Conservation (phyloP, 1,140 invertebrate species). For the Contarinia nasturtii region DNA sequence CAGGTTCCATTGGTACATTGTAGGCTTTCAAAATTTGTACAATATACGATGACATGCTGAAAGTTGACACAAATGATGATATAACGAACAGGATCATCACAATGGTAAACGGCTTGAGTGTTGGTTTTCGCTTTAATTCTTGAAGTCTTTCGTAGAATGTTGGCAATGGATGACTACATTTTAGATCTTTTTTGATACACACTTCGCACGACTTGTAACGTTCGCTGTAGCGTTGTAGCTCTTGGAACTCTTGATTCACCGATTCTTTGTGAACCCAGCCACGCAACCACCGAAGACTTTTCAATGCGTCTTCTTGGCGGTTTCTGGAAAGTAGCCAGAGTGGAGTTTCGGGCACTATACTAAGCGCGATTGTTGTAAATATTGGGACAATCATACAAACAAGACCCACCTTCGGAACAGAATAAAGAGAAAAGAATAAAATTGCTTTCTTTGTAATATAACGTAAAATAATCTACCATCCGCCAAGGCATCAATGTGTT, state of each 20-base stretch:
- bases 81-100: constrained; percentile 28
- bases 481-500: constrained; percentile 42
- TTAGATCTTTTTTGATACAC: constrained; percentile 2
- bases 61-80: no score
- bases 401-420: no score
- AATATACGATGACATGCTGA: constrained; percentile 35
- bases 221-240: constrained; percentile 15
- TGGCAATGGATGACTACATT: constrained; percentile 3
- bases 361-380: constrained; percentile 32
- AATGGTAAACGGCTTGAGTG: constrained; percentile 26
- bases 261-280: constrained; percentile 27
- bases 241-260: constrained; percentile 26
- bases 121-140: constrained; percentile 27
- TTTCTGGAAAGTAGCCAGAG: constrained; percentile 36
- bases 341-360: constrained; percentile 44
- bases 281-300: constrained; percentile 27
- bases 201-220: constrained; percentile 4
- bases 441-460: no score
- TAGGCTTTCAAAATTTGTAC: constrained; percentile 29
- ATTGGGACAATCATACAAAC: constrained; percentile 37
- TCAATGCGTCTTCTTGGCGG: constrained; percentile 27
- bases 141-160: constrained; percentile 8
- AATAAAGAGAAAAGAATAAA: no score
- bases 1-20: constrained; percentile 24
- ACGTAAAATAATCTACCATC: no score